A percentile compares a stretch with the other conserved stretches of the same genome.
Conservation (phyloP, 2,888 invertebrate species). For the Strigamia crassipes region DNA sequence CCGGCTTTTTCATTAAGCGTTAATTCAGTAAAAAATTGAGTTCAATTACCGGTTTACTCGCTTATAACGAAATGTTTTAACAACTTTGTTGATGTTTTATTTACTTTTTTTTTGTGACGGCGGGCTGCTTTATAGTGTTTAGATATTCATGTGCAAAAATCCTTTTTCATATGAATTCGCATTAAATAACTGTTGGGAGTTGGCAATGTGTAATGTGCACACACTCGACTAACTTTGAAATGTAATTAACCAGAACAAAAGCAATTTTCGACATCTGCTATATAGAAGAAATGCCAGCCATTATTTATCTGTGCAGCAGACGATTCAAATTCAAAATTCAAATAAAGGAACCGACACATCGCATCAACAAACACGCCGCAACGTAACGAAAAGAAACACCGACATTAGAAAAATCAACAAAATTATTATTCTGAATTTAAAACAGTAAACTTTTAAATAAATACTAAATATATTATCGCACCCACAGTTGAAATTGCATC, state of each 20-base stretch:
- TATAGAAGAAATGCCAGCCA: background rate
- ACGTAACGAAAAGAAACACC: too few relatives aligned
- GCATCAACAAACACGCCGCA: too few relatives aligned
- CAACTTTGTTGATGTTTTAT: too few relatives aligned
- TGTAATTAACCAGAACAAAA: constrained; percentile 12
- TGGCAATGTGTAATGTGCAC: background rate
- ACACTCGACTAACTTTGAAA: constrained; percentile 1
- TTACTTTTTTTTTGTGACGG: background rate
- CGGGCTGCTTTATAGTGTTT: background rate
- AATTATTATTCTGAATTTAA: too few relatives aligned
- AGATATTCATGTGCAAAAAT: background rate
- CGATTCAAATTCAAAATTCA: background rate
- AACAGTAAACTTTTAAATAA: too few relatives aligned
- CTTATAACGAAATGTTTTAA: too few relatives aligned
- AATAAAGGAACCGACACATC: background rate
- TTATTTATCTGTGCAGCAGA: background rate
- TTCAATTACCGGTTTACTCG: too few relatives aligned
- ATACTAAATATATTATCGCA: too few relatives aligned
- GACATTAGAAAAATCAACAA: too few relatives aligned
- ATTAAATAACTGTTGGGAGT: background rate
- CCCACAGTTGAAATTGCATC: too few relatives aligned
- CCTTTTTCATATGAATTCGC: background rate
- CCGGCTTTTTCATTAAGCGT: too few relatives aligned
- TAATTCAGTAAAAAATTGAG: too few relatives aligned
- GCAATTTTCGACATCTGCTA: background rate